A percentile compares a stretch with the other conserved stretches of the same genome.
phyloP scores from a whole-genome alignment of 2,888 invertebrate species.

The Drosophila cracens region DNA sequence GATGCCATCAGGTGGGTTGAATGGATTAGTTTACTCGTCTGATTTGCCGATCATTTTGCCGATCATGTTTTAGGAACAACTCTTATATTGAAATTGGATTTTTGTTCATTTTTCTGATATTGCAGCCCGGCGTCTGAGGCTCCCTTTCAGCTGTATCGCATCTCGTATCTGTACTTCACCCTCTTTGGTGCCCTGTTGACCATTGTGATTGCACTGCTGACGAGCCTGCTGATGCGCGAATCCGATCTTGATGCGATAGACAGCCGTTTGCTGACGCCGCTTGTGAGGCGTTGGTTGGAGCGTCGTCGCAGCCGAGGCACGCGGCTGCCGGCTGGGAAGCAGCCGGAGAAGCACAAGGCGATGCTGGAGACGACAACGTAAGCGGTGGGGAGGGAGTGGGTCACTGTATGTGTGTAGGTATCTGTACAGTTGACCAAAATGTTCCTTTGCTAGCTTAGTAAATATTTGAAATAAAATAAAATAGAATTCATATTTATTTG shows the following conservation, averaged over 20 bases:
- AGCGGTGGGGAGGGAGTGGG: conserved; percentile 12
- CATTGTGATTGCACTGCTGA: conserved; percentile 86
- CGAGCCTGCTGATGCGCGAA: conserved; percentile 86
- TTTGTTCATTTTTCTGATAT: not conserved
- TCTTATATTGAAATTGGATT: not conserved
- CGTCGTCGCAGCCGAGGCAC: conserved; percentile 50
- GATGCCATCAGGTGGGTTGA: conserved; percentile 48
- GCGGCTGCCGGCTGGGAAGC: conserved; percentile 39
- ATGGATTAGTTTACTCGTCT: not conserved
- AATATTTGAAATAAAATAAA: conserved; percentile 67
- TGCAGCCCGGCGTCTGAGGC: conserved; percentile 68
- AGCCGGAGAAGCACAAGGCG: conserved; percentile 17
- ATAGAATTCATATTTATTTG: conserved; percentile 65
- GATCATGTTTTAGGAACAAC: not conserved
- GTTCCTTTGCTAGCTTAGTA: conserved; percentile 74
- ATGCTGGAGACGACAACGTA: conserved; percentile 66
- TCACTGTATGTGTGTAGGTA: not conserved
- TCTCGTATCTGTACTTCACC: conserved; percentile 93
- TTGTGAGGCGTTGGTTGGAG: conserved; percentile 87
- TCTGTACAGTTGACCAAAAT: conserved; percentile 39
- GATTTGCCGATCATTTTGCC: not conserved
- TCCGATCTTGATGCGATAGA: conserved; percentile 87
- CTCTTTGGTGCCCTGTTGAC: conserved; percentile 87
- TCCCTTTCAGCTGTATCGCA: conserved; percentile 87
- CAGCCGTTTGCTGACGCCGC: conserved; percentile 89